Conservation (phyloP, 2,113 vertebrate species). For the Xenopus tropicalis region DNA sequence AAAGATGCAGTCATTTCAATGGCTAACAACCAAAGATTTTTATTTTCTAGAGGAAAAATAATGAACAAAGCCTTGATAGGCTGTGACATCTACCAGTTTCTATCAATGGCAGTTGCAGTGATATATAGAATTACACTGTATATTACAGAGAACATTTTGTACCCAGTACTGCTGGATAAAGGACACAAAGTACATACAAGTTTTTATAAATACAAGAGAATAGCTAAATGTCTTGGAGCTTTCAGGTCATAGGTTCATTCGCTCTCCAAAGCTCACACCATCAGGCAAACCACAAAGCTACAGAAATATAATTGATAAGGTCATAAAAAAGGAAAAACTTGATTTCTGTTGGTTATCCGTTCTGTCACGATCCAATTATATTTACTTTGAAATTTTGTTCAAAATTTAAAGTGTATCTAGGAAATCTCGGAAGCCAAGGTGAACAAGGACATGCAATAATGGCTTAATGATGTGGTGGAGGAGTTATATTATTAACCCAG, state of each 20-base stretch:
- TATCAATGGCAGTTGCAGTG: neutral
- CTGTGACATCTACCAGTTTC: too few relatives aligned
- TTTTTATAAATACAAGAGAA: slow-evolving; percentile 6
- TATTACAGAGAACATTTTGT: slow-evolving; percentile 28
- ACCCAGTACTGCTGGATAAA: neutral
- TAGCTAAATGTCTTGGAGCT: slow-evolving; percentile 10
- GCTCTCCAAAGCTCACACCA: neutral
- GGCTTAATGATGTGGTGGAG: too few relatives aligned
- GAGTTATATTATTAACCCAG: too few relatives aligned
- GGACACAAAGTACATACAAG: slow-evolving; percentile 20
- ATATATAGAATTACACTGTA: neutral
- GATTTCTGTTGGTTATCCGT: neutral
- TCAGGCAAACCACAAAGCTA: neutral
- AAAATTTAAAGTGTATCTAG: too few relatives aligned
- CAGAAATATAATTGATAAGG: slow-evolving; percentile 14
- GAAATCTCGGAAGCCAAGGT: too few relatives aligned
- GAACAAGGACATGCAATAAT: too few relatives aligned
- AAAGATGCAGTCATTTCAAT: too few relatives aligned
- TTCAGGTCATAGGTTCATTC: slow-evolving; percentile 23
- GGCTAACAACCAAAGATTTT: too few relatives aligned
- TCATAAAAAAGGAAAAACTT: neutral
- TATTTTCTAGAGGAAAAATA: too few relatives aligned
- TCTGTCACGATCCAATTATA: neutral
- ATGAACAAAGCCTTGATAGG: too few relatives aligned
- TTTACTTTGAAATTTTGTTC: too few relatives aligned